A percentile compares a stretch with the other conserved stretches of the same genome.
Evolutionary conservation across 1,140 invertebrate genomes (phyloP).

Genomic region (Aphidius ervi): DNA sequence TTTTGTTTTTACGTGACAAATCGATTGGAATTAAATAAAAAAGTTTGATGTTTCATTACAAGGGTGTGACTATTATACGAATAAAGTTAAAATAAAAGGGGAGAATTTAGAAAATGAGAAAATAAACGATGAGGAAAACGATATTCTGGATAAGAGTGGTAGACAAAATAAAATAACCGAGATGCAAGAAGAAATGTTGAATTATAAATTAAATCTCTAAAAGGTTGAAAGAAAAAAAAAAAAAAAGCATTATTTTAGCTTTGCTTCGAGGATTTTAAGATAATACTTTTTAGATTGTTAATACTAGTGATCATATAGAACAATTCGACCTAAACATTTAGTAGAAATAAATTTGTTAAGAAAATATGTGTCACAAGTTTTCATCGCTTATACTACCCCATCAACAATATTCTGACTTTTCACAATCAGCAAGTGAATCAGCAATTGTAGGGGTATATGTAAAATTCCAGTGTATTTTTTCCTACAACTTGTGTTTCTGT

Average conservation of each 20-base stretch:
- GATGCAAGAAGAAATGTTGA: not conserved
- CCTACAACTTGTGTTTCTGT: no score
- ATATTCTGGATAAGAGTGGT: not conserved
- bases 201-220: not conserved
- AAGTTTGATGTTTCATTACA: not conserved
- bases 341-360: constrained; percentile 14
- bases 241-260: constrained; percentile 11
- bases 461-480: no score
- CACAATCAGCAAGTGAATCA: no score
- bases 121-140: constrained; percentile 12
- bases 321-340: constrained; percentile 27
- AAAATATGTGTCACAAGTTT: no score
- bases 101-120: constrained; percentile 5
- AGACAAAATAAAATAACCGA: constrained; percentile 2
- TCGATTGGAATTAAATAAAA: constrained; percentile 17
- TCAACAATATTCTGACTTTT: no score
- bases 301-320: constrained; percentile 32
- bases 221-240: constrained; percentile 16
- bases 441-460: no score
- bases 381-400: no score
- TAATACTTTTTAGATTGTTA: constrained; percentile 33
- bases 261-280: constrained; percentile 20
- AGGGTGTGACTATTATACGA: not conserved
- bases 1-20: not conserved
- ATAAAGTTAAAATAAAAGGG: not conserved